Evolutionary conservation across 1,140 invertebrate genomes (phyloP).

Genomic region (Propsilocerus akamusi): DNA sequence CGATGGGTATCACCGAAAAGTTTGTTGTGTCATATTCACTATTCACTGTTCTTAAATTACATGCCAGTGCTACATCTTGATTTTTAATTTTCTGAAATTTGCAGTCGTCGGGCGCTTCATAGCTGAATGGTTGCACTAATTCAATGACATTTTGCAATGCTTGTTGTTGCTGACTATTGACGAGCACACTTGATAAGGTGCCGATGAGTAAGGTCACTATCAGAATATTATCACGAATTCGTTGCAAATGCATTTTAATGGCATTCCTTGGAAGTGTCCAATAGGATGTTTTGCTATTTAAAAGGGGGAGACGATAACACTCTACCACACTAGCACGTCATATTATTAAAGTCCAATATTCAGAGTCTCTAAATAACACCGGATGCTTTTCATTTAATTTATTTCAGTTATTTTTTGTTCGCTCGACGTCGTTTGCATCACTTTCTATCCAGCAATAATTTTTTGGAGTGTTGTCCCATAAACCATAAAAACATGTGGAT

Average conservation of each 20-base stretch:
- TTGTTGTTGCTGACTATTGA: not conserved
- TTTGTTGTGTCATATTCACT: constrained; percentile 72
- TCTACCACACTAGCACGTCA: too few species aligned
- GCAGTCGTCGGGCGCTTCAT: constrained; percentile 70
- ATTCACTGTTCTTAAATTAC: constrained; percentile 58
- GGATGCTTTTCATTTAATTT: too few species aligned
- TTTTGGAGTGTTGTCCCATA: too few species aligned
- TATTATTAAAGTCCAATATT: too few species aligned
- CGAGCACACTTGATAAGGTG: not conserved
- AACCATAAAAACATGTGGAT: too few species aligned
- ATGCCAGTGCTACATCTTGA: constrained; percentile 57
- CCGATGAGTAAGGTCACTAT: not conserved
- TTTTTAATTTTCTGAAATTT: constrained; percentile 16
- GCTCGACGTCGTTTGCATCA: too few species aligned
- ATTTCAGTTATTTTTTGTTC: too few species aligned
- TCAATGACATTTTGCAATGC: not conserved
- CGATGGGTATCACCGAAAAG: constrained; percentile 66
- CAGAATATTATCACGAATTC: not conserved
- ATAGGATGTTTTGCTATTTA: not conserved
- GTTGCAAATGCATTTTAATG: not conserved
- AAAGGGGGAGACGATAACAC: too few species aligned
- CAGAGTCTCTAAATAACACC: too few species aligned
- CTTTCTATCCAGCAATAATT: too few species aligned
- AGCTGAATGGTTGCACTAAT: constrained; percentile 14
- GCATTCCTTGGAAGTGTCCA: not conserved